Percentiles rank a stretch among this genome's conserved stretches.
Evolutionary conservation across 92 coral and sea anemone genomes (phyloP).

Genomic region (Paramuricea clavata): DNA sequence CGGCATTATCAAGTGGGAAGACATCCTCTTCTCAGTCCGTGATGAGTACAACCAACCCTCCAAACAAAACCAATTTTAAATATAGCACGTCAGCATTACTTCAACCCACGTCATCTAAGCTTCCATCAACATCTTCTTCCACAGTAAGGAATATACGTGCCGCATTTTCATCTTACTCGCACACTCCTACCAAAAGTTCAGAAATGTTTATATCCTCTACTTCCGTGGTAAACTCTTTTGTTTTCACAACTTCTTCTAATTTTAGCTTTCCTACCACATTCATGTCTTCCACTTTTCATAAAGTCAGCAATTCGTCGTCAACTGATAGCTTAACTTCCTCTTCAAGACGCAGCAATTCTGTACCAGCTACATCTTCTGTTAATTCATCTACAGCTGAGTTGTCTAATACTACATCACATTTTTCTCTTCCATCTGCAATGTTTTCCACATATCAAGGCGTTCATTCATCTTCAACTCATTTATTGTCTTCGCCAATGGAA

Average conservation of each 20-base stretch:
- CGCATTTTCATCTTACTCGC: neutral
- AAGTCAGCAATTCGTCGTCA: neutral
- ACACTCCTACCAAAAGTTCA: neutral
- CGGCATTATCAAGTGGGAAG: no score
- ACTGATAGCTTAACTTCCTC: neutral
- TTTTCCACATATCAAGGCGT: neutral
- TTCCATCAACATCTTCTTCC: no score
- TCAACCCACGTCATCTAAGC: no score
- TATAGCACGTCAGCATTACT: no score
- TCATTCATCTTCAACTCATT: neutral
- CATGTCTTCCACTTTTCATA: neutral
- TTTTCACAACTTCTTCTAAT: neutral
- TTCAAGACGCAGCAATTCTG: neutral
- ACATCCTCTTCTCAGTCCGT: neutral
- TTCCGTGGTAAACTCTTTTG: neutral
- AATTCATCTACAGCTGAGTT: neutral
- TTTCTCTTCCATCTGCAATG: neutral
- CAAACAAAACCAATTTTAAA: no score
- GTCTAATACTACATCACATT: neutral
- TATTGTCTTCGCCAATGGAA: neutral
- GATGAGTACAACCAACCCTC: neutral
- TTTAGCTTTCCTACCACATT: neutral
- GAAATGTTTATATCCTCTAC: neutral
- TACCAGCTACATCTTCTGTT: neutral
- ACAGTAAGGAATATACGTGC: no score